phyloP scores from a whole-genome alignment of 1,140 invertebrate genomes.

The Euschistus heros region DNA sequence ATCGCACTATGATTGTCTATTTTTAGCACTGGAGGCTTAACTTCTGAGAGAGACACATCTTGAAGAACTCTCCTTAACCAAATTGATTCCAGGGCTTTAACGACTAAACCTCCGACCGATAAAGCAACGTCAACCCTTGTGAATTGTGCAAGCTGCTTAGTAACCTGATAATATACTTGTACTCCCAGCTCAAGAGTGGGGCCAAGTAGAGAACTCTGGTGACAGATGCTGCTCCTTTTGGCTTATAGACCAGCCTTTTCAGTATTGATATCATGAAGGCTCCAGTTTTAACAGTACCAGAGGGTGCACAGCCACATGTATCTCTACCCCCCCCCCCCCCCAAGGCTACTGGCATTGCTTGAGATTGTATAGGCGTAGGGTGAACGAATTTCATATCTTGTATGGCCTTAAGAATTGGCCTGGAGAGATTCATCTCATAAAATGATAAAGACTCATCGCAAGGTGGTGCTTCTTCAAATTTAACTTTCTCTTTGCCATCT shows the following conservation, averaged over 20 bases:
- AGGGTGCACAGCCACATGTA: constrained; percentile 92
- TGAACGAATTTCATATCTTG: constrained; percentile 75
- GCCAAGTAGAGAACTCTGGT: constrained; percentile 88
- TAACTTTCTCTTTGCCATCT: constrained; percentile 48
- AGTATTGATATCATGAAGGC: constrained; percentile 97
- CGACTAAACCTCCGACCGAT: constrained; percentile 84
- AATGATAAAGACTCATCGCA: constrained; percentile 66
- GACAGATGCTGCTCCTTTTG: constrained; percentile 45
- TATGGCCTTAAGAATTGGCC: constrained; percentile 83
- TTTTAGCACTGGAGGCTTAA: no score
- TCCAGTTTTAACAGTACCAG: constrained; percentile 96
- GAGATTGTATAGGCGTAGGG: constrained; percentile 93
- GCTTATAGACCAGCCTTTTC: constrained; percentile 80
- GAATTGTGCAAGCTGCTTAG: constrained; percentile 79
- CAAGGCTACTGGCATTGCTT: constrained; percentile 87
- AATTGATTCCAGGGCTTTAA: constrained; percentile 85
- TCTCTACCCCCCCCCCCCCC: constrained; percentile 80
- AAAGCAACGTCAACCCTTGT: constrained; percentile 71
- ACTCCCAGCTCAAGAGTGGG: constrained; percentile 95
- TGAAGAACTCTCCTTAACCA: no score
- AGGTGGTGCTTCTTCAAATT: constrained; percentile 62
- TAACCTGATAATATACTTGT: constrained; percentile 91
- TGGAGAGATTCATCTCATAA: constrained; percentile 86
- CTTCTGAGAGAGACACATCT: no score
- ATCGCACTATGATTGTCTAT: no score